Base-by-base conservation (phyloP, 2,797 vertebrate species). In the Apodemus agrarius region DNA sequence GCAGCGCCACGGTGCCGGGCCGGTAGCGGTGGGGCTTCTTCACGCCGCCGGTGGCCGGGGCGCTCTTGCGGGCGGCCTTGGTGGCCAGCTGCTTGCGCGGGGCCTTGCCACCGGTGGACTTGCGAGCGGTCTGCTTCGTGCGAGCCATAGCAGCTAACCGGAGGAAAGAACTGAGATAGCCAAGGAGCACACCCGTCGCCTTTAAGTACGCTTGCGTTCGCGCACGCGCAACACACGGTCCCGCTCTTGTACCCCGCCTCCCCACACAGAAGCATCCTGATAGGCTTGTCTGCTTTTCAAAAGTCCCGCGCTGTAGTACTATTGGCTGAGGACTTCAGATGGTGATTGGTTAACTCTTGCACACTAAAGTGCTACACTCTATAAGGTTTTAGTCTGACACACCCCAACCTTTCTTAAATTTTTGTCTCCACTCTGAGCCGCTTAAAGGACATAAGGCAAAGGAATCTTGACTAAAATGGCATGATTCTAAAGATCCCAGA, bases 101-200 rank as follows among this genome's bases (percentile, higher is more conserved):
- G 0, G 95, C 95, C 5, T 96, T 96, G 1, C 95, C 96, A 6
- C 94, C 96, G 0, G 96, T 96, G 0, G 96, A 95, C 3, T 97
- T 97, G 2, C 93, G 95, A 0, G 91, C 96, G 0, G 93, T 95
- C 11, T 97, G 94, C 59, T 96, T 94, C 0, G 97, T 96, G 0
- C 94, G 94, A 0, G 96, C 93, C 90, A 96, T 93, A 0, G 0
- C 1, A 0, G 0, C 16, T 1, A n/a, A 3, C 2, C 0, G n/a
- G 0, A 10, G 17, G 0, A 0, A 37, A 21, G 12, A 4, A 0
- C n/a, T 0, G 0, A 2, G 4, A 1, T 21, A 7, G 2, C 22
- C 1, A 31, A 31, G 0, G 1, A 3, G 0, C 0, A 0, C 2
- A 6, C 17, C 3, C 4, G 9, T 13, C 14, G 26, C n/a, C 3